Evolutionary conservation across 2,113 vertebrate genomes (phyloP).

Genomic region (Setophaga petechia): DNA sequence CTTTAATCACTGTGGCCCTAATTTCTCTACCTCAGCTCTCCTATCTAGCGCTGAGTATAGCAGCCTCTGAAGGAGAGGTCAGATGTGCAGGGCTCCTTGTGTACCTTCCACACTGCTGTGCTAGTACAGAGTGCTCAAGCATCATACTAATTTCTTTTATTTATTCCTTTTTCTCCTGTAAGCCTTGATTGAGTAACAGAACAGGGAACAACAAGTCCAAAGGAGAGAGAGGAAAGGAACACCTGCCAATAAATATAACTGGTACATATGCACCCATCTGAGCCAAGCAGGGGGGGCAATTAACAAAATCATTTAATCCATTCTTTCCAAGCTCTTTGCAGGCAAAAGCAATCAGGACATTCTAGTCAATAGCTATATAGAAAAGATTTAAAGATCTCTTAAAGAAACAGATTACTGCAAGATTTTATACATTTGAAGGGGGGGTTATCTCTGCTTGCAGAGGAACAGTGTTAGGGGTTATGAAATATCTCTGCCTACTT

Average conservation of each 20-base stretch:
- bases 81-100: background rate
- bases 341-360: background rate
- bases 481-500: background rate
- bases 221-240: background rate
- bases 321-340: background rate
- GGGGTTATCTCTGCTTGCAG: background rate
- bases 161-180: background rate
- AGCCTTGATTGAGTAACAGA: background rate
- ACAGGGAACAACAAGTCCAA: background rate
- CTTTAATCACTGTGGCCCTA: background rate
- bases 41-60: background rate
- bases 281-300: background rate
- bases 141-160: background rate
- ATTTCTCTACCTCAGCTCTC: background rate
- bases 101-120: background rate
- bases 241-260: slow-evolving; percentile 1
- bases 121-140: background rate
- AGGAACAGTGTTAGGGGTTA: background rate
- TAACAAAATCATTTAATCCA: background rate
- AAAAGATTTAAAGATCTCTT: background rate
- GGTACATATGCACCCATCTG: background rate
- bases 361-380: background rate
- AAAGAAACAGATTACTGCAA: background rate
- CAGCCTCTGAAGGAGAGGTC: background rate
- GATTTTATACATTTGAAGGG: background rate